A percentile compares a stretch with the other conserved stretches of the same genome.
These are phyloP conservation scores for Elachura formosa DNA, from an alignment of 2,113 vertebrate genomes.

Conservation along the genomic window DNA sequence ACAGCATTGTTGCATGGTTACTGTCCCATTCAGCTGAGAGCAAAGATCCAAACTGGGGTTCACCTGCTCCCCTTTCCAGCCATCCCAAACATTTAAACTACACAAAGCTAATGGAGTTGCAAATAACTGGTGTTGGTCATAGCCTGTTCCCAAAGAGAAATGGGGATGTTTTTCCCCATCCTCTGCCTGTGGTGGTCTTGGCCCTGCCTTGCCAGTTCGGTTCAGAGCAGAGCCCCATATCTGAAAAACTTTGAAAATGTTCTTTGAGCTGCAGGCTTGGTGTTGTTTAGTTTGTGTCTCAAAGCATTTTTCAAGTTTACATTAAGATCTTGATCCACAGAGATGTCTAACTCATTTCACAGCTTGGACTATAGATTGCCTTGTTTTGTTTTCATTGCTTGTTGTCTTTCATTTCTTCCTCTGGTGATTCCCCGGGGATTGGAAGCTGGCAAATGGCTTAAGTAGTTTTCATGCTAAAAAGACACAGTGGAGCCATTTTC, in stretches of 20 bases:
- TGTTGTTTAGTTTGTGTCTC: neutral
- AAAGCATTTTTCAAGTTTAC: neutral
- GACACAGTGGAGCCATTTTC: neutral
- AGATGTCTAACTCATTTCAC: neutral
- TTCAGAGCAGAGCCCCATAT: neutral
- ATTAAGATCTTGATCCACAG: neutral
- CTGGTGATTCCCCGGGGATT: neutral
- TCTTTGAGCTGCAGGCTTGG: neutral
- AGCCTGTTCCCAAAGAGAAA: neutral
- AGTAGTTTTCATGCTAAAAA: neutral
- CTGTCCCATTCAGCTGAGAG: neutral
- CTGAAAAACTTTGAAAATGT: neutral
- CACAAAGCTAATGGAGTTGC: neutral
- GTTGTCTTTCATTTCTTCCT: neutral
- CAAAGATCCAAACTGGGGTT: neutral
- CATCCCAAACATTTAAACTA: fast-evolving
- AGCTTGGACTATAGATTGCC: neutral
- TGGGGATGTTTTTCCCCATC: neutral
- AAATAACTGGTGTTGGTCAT: neutral
- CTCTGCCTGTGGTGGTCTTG: neutral
- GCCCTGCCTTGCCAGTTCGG: neutral
- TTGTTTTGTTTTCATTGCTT: neutral
- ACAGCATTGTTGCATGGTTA: fast-evolving
- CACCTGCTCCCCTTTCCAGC: neutral
- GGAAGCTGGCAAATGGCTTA: neutral